Evolutionary conservation across 2,888 invertebrate species (phyloP), one percentile per base, ranked within the genome.

Genomic region (Habroteleia sp.): DNA sequence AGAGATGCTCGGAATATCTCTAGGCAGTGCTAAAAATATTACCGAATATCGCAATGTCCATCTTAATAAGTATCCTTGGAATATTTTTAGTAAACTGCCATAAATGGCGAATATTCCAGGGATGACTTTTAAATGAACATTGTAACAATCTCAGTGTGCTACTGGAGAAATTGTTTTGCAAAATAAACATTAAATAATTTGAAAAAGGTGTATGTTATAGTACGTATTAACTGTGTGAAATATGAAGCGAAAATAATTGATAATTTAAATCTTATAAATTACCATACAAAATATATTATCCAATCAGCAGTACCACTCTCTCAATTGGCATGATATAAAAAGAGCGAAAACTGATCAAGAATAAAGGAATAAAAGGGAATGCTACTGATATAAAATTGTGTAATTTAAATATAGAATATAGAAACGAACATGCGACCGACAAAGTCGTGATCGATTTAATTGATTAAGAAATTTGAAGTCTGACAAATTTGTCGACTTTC

Each of bases 351-450:
- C 37, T 35, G 1, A 13, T n/a, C 13, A 37, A 7, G 29, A 20
- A n/a, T 11, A 37, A 44, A 56, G 7, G 17, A 48, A 13, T 37
- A 41, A 37, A 41, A 29, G 25, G 37, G 27, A 35, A 29, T 7
- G 31, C 50, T 46, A 41, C 41, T 50, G 33, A 42, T 41, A 63
- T 10, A 41, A 31, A 16, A 54, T 13, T 17, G 10, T 17, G 17
- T 54, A 41, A 39, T 33, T 54, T 27, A 33, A 54, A 29, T 52
- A 52, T 27, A 39, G 31, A 41, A 44, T 50, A 65, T 17, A 46
- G 44, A 65, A 58, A 68, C 58, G 41, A 46, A 48, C 71, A 71
- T 71, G 71, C 71, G 71, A 52, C 39, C 17, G 42, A 35, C 20
- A 33, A 60, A 44, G 44, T 60, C 44, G 42, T 42, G 33, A 11